Conservation (phyloP, 2,797 vertebrate species). For the Mus minutoides region DNA sequence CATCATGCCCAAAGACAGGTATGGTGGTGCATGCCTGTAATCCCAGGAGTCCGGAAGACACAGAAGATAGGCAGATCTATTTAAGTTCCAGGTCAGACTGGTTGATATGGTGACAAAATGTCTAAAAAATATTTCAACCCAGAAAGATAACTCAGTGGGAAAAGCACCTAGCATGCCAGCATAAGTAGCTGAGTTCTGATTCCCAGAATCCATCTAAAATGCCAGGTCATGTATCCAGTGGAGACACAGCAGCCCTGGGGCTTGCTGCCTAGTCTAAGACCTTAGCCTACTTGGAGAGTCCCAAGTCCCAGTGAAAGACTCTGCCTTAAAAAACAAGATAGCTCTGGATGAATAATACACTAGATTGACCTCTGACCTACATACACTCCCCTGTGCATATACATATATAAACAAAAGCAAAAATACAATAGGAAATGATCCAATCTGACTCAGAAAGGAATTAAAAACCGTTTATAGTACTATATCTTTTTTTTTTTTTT, state of each 20-base stretch:
- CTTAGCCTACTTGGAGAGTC: neutral
- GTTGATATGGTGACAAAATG: neutral
- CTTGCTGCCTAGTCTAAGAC: neutral
- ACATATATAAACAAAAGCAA: neutral
- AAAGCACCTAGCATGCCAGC: neutral
- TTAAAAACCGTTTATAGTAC: neutral
- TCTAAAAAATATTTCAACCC: neutral
- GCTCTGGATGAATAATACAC: neutral
- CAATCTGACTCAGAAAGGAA: conserved; percentile 22
- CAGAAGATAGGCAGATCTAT: neutral
- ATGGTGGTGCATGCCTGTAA: neutral
- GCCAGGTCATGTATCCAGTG: no score
- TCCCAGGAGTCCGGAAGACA: neutral
- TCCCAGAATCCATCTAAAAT: neutral
- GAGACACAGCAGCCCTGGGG: neutral
- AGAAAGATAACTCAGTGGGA: neutral
- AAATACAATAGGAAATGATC: neutral
- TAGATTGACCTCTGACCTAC: neutral
- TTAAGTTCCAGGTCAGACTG: neutral
- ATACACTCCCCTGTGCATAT: neutral
- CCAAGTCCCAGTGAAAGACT: neutral
- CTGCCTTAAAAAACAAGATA: neutral
- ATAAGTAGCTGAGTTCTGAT: neutral
- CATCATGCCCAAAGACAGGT: neutral
- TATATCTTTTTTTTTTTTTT: no score